Percentiles rank a stretch among this genome's conserved stretches.
phyloP scores from a whole-genome alignment of 2,797 vertebrate species.

The Sebastes goodei region DNA sequence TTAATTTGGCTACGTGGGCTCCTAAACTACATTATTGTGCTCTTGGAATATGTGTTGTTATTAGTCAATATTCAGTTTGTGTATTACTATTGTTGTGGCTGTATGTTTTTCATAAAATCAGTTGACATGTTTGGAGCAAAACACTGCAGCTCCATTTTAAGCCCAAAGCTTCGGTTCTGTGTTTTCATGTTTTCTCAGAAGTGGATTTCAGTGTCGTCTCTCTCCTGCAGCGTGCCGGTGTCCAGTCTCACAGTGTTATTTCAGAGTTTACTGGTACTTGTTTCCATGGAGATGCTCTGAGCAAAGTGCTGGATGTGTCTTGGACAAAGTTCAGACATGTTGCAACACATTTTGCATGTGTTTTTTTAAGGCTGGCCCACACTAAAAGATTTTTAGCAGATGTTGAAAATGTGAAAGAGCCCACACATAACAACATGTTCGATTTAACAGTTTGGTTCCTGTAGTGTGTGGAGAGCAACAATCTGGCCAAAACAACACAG shows the following conservation, averaged over 20 bases:
- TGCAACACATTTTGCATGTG: neutral
- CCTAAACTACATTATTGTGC: neutral
- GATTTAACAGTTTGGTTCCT: no score
- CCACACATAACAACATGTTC: no score
- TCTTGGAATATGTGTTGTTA: neutral
- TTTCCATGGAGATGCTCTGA: constrained; percentile 68
- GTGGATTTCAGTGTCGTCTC: neutral
- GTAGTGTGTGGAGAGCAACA: no score
- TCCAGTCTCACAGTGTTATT: neutral
- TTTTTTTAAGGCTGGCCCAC: neutral
- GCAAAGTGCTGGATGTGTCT: constrained; percentile 25
- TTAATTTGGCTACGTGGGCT: neutral
- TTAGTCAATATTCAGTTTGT: no score
- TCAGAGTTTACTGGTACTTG: constrained; percentile 23
- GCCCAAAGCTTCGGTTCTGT: neutral
- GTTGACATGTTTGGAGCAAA: neutral
- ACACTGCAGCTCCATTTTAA: neutral
- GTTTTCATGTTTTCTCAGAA: neutral
- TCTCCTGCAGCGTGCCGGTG: constrained; percentile 7
- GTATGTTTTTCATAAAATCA: no score
- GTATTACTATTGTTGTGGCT: neutral
- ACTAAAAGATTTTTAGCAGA: no score
- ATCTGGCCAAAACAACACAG: no score
- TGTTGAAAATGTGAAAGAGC: no score
- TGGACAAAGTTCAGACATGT: constrained; percentile 3